phyloP scores from a whole-genome alignment of 2,888 invertebrate genomes.

The Protodeltote pygarga region DNA sequence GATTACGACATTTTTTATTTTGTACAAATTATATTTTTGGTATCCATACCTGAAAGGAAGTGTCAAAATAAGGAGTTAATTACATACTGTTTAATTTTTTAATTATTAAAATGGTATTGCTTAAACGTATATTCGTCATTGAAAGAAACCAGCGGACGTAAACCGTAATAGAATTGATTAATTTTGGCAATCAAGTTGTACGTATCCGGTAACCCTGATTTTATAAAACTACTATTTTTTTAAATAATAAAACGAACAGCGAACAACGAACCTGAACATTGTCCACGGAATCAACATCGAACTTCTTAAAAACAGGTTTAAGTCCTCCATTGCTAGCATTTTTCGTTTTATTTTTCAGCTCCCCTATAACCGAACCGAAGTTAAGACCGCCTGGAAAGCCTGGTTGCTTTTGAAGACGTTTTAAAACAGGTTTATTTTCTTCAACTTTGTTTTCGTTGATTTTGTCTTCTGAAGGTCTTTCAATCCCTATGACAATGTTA shows the following conservation, averaged over 20 bases:
- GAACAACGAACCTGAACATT: slow-evolving; percentile 74
- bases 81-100: neutral
- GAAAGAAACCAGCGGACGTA: slow-evolving; percentile 29
- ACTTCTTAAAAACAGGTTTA: slow-evolving; percentile 82
- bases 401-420: slow-evolving; percentile 72
- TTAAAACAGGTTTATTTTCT: slow-evolving; percentile 65
- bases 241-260: slow-evolving; percentile 16
- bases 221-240: slow-evolving; percentile 14
- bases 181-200: slow-evolving; percentile 35
- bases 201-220: slow-evolving; percentile 33
- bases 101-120: slow-evolving; percentile 11
- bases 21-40: too few species aligned
- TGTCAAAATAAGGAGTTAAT: slow-evolving; percentile 11
- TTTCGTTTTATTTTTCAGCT: slow-evolving; percentile 77
- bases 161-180: slow-evolving; percentile 34
- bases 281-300: slow-evolving; percentile 69
- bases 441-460: slow-evolving; percentile 34
- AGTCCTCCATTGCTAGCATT: slow-evolving; percentile 70
- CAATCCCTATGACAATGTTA: slow-evolving; percentile 33
- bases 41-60: neutral
- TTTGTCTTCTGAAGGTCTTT: slow-evolving; percentile 24
- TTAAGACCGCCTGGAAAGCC: slow-evolving; percentile 73
- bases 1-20: too few species aligned
- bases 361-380: slow-evolving; percentile 82
- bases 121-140: slow-evolving; percentile 10